Conservation (phyloP, 1,140 invertebrate species). For the Lordiphosa stackelbergi region DNA sequence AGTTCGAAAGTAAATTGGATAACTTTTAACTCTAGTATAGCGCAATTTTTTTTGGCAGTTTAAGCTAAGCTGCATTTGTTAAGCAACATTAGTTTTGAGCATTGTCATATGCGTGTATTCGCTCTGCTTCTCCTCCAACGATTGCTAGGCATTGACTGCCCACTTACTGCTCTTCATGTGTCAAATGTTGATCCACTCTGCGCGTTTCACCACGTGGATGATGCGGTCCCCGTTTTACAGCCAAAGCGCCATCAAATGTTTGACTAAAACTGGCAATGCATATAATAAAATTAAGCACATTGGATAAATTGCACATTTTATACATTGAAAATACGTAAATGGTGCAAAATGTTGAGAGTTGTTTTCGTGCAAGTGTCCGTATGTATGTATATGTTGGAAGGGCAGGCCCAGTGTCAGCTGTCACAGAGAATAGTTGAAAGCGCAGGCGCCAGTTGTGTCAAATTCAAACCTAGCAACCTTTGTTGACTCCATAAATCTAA, state of each 20-base stretch:
- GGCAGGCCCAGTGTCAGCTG: conserved; percentile 34
- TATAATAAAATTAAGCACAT: conserved; percentile 69
- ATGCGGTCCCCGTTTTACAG: conserved; percentile 81
- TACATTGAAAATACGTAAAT: conserved; percentile 17
- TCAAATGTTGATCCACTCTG: conserved; percentile 81
- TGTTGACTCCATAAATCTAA: conserved; percentile 15
- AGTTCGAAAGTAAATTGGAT: too few relatives aligned
- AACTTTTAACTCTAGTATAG: too few relatives aligned
- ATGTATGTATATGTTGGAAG: background rate
- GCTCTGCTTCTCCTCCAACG: too few relatives aligned
- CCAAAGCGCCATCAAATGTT: conserved; percentile 48
- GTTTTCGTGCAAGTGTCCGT: conserved; percentile 18
- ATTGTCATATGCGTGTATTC: too few relatives aligned
- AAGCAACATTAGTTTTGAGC: too few relatives aligned
- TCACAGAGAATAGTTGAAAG: conserved; percentile 12
- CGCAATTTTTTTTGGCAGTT: too few relatives aligned
- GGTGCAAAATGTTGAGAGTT: conserved; percentile 5
- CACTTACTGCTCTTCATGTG: conserved; percentile 83
- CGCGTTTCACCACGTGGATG: conserved; percentile 82
- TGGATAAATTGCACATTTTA: conserved; percentile 68
- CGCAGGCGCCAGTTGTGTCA: conserved; percentile 37
- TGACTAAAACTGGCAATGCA: conserved; percentile 69
- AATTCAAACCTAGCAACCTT: conserved; percentile 48
- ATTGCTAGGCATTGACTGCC: background rate
- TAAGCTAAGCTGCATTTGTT: too few relatives aligned